Base-by-base conservation (phyloP, 1,140 invertebrate species). In the Bombus pascuorum region DNA sequence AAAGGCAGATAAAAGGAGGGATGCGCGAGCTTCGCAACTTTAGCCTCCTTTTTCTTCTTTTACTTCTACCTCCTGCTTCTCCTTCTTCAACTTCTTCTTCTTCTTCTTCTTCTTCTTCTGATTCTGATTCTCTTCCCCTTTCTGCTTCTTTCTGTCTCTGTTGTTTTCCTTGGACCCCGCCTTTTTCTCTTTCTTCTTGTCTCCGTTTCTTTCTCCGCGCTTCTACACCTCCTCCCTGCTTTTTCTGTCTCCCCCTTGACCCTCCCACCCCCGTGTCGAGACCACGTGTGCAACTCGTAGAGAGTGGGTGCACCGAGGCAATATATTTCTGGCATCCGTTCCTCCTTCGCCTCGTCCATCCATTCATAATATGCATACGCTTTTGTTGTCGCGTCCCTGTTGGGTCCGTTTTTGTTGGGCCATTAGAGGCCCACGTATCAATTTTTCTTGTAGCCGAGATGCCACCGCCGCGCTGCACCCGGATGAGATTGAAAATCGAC, bases 321-420 rank as follows among this genome's bases (percentile, higher is more conserved):
- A 94, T 94, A 94, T 95, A 94, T 93, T 93, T 93, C 88, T 92
- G 89, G 92, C 89, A 92, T 93, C 91, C 93, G 92, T 92, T 91
- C 90, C 91, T 93, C 92, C 91, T 93, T 91, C 89, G 83, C 87
- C 81, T 88, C 87, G 87, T 89, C 89, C 90, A 89, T 94, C 90
- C 94, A 94, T 94, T 95, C 93, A 94, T 94, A 94, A 94, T 94
- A 94, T 91, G 92, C 93, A 93, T 94, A 90, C 88, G 89, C 92
- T 93, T 94, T 94, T 94, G 91, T 93, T 91, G 92, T 91, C 92
- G 91, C 87, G 91, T 92, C 90, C 91, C 93, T 91, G 92, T 93
- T 89, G 89, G 90, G 89, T 83, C 87, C 92, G 90, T 92, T 94
- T 93, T 93, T 92, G 91, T 94, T 87, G 89, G 86, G 74, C 92